Conservation (phyloP, 2,113 vertebrate species). For the Callorhinus ursinus region DNA sequence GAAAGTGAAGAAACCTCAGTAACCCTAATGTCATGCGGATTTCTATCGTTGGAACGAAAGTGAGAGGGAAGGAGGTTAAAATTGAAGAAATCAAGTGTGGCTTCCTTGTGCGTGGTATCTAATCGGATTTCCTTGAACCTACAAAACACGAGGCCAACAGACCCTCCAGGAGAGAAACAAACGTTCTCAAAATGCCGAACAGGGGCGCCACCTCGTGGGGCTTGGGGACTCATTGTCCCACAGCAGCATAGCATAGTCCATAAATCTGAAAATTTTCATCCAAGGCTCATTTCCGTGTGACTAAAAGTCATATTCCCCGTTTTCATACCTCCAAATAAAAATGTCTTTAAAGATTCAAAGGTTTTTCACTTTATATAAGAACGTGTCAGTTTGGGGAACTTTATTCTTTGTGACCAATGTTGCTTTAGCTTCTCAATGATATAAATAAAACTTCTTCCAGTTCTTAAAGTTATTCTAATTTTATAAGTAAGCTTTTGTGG, state of each 20-base stretch:
- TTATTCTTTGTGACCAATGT: background rate
- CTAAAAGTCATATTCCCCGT: background rate
- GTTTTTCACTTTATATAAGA: background rate
- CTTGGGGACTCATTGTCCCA: background rate
- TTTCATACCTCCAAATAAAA: background rate
- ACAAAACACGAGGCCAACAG: rapidly evolving
- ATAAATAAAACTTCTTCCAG: slow-evolving; percentile 15
- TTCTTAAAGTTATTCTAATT: background rate
- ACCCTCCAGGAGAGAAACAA: background rate
- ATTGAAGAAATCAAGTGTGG: background rate
- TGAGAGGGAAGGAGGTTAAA: background rate
- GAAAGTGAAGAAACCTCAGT: background rate
- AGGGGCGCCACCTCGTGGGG: slow-evolving; percentile 58
- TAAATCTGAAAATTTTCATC: background rate
- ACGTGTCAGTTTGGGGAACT: background rate
- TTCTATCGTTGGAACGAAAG: background rate
- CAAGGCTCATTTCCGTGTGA: background rate
- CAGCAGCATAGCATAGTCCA: background rate
- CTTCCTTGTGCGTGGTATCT: background rate
- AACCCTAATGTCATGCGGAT: background rate
- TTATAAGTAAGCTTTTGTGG: background rate
- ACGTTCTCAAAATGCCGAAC: background rate
- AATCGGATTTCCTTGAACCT: background rate
- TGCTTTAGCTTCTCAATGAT: background rate
- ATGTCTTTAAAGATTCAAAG: background rate